Evolutionary conservation across 2,888 invertebrate species (phyloP).

Genomic region (Taphrorychus bicolor): DNA sequence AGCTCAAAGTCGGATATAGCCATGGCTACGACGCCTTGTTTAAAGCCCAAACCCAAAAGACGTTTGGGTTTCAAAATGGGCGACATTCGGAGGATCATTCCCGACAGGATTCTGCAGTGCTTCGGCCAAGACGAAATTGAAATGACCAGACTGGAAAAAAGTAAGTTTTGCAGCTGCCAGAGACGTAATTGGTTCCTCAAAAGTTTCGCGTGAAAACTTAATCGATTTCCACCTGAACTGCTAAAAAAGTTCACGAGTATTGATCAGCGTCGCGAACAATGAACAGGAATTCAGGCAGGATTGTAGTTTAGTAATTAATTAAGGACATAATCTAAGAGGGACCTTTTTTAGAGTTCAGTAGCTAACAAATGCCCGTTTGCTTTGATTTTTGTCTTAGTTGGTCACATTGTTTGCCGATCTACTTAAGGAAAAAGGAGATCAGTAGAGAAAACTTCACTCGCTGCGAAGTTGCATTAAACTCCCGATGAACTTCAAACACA

Average conservation of each 20-base stretch:
- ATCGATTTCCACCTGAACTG: neutral
- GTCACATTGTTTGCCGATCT: too few relatives aligned
- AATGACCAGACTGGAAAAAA: constrained; percentile 80
- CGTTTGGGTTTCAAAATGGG: constrained; percentile 40
- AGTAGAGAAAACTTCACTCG: too few relatives aligned
- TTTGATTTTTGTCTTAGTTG: too few relatives aligned
- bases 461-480: too few relatives aligned
- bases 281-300: neutral
- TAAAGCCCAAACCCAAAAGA: constrained; percentile 48
- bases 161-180: too few relatives aligned
- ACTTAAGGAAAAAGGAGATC: too few relatives aligned
- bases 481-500: too few relatives aligned
- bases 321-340: too few relatives aligned
- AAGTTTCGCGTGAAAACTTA: neutral
- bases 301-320: neutral
- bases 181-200: neutral
- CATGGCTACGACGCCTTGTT: constrained; percentile 60
- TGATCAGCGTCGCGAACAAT: neutral
- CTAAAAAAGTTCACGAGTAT: neutral
- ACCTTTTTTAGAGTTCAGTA: too few relatives aligned
- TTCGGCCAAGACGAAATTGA: constrained; percentile 75
- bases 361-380: too few relatives aligned
- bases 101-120: constrained; percentile 69
- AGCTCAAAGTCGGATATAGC: constrained; percentile 61
- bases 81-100: constrained; percentile 59